phyloP scores from a whole-genome alignment of 2,797 vertebrate genomes.

The Sebastes ruberrimus region DNA sequence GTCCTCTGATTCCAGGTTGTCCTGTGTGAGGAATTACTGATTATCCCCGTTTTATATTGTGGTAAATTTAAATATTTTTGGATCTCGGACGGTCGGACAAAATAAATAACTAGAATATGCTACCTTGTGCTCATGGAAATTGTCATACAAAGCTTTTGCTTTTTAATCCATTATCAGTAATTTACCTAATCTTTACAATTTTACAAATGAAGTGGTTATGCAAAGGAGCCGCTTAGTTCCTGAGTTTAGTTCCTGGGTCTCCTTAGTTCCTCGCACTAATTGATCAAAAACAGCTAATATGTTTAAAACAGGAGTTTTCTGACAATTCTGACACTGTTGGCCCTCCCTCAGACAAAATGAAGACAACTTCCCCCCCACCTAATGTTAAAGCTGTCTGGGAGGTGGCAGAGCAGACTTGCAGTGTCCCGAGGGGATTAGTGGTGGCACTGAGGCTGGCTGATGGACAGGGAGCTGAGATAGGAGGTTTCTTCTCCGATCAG shows the following conservation, averaged over 20 bases:
- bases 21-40: too few relatives aligned
- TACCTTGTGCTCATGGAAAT: too few relatives aligned
- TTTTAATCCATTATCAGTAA: neutral
- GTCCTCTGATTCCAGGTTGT: too few relatives aligned
- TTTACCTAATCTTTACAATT: too few relatives aligned
- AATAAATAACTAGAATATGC: too few relatives aligned
- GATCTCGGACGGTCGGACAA: too few relatives aligned
- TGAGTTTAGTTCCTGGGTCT: neutral
- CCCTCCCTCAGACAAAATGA: neutral
- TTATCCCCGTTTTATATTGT: too few relatives aligned
- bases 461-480: slow-evolving; percentile 64
- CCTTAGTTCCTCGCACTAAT: neutral
- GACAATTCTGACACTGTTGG: neutral
- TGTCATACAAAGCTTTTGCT: too few relatives aligned
- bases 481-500: slow-evolving; percentile 61
- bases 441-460: slow-evolving; percentile 35
- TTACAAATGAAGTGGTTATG: neutral
- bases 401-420: neutral
- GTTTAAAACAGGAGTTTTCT: neutral
- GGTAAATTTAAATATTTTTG: too few relatives aligned
- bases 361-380: neutral
- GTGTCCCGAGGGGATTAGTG: slow-evolving; percentile 43
- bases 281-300: neutral
- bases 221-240: neutral
- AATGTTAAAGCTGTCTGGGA: neutral